phyloP scores from a whole-genome alignment of 2,113 vertebrate genomes.

The Lampris incognitus region DNA sequence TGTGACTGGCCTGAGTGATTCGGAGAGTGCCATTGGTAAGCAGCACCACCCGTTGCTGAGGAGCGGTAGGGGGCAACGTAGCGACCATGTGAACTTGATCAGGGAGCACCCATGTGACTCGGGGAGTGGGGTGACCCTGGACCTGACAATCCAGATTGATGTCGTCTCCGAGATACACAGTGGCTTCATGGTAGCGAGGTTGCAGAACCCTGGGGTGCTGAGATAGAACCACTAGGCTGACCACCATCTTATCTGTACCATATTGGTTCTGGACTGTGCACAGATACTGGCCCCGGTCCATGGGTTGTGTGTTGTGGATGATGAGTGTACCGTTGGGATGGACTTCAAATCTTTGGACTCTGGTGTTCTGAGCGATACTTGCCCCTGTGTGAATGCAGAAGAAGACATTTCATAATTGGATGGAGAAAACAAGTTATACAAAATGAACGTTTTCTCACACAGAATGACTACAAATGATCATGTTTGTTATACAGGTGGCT shows the following conservation, averaged over 20 bases:
- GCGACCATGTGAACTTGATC: constrained; percentile 70
- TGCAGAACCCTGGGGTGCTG: constrained; percentile 83
- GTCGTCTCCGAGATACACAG: constrained; percentile 82
- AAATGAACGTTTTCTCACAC: too few species aligned
- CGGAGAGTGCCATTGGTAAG: constrained; percentile 83
- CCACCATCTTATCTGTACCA: constrained; percentile 80
- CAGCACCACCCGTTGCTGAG: constrained; percentile 76
- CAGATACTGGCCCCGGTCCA: constrained; percentile 88
- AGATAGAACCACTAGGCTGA: constrained; percentile 81
- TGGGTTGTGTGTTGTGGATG: constrained; percentile 82
- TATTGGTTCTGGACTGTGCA: constrained; percentile 87
- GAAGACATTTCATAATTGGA: background rate
- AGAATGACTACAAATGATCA: background rate
- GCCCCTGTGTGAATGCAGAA: constrained; percentile 77
- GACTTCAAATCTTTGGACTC: constrained; percentile 86
- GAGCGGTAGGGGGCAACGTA: constrained; percentile 47
- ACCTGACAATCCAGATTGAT: constrained; percentile 86
- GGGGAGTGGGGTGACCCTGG: constrained; percentile 83
- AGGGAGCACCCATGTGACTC: constrained; percentile 90
- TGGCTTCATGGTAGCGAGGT: constrained; percentile 83
- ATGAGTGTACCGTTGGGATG: constrained; percentile 87
- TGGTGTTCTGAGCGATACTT: constrained; percentile 82
- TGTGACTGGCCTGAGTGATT: constrained; percentile 80
- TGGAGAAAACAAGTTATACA: too few species aligned
- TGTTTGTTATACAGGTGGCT: background rate